Conservation (phyloP, 2,113 vertebrate genomes). For the Psilopsiagon aymara region DNA sequence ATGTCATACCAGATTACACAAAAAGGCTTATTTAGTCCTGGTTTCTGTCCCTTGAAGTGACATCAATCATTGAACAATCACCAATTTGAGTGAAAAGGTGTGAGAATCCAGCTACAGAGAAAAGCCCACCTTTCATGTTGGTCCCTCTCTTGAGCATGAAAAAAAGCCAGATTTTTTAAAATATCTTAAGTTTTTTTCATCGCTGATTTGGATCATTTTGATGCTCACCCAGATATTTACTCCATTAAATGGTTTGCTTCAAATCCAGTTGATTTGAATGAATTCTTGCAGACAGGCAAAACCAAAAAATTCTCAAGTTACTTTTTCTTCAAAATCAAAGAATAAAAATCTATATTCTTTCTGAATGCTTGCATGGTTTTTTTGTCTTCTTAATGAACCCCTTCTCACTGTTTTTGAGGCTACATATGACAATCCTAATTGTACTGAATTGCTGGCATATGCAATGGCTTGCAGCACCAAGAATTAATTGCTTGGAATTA, state of each 20-base stretch:
- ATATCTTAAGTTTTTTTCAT: neutral
- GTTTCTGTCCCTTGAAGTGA: neutral
- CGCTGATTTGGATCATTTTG: neutral
- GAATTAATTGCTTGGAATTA: neutral
- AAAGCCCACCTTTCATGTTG: neutral
- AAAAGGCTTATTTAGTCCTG: neutral
- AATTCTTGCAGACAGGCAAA: neutral
- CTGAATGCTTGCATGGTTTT: neutral
- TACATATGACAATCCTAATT: neutral
- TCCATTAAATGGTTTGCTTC: neutral
- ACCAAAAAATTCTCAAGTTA: neutral
- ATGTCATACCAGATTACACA: neutral
- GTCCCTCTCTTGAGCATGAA: neutral
- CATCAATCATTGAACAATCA: neutral
- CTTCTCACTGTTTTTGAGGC: neutral
- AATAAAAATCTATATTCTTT: neutral
- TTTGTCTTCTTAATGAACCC: rapidly evolving
- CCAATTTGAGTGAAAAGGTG: neutral
- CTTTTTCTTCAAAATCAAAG: neutral
- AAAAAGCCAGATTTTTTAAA: neutral
- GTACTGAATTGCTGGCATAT: rapidly evolving
- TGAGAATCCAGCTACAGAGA: neutral
- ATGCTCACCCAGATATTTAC: neutral
- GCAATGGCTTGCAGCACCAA: neutral
- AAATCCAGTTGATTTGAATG: neutral